Base-by-base conservation (phyloP, 1,140 invertebrate genomes). In the Drosophila repletoides region DNA sequence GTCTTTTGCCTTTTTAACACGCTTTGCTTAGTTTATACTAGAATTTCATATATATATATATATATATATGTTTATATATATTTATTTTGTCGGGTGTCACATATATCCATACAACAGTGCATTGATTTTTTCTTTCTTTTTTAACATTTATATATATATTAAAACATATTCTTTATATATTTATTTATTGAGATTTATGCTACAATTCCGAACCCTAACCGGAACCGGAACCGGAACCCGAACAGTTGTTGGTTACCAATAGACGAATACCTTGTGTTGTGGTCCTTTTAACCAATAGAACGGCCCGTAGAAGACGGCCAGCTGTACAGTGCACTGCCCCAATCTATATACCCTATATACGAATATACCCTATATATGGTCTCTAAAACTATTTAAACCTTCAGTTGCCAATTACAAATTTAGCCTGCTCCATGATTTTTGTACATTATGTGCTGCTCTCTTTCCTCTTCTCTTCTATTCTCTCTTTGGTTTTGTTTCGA, bases 391-490 rank as follows among this genome's bases (percentile, higher is more conserved):
- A 36, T 36, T 59, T 34, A 36, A 65, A 46, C 48, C 15, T 12
- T 61, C 26, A 45, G 22, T 6, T 60, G 64, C 74, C 61, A 74
- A 74, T 86, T 60, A 26, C 5, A 63, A n/a, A 49, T 67, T 77
- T 68, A 36, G 34, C 19, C 56, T 55, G 9, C 12, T 59, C 43
- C 26, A 43, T 21, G 15, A 14, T 21, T 52, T 14, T 83, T 84
- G 79, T 84, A 84, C 79, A 75, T 84, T 63, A 36, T 61, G 79
- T 86, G 79, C 79, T 72, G 80, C 79, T 71, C 52, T 60, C 28
- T n/a, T n/a, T n/a, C n/a, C n/a, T n/a, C n/a, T n/a, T n/a, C n/a
- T n/a, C 24, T 65, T 31, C 55, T 64, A 24, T 43, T 58, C 3
- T 17, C 12, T 24, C 12, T 24, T 46, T 29, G 22, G 5, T 12